These are phyloP conservation scores for Macroramphosus scolopax DNA, from an alignment of 2,797 vertebrate species.

Conservation along the genomic window DNA sequence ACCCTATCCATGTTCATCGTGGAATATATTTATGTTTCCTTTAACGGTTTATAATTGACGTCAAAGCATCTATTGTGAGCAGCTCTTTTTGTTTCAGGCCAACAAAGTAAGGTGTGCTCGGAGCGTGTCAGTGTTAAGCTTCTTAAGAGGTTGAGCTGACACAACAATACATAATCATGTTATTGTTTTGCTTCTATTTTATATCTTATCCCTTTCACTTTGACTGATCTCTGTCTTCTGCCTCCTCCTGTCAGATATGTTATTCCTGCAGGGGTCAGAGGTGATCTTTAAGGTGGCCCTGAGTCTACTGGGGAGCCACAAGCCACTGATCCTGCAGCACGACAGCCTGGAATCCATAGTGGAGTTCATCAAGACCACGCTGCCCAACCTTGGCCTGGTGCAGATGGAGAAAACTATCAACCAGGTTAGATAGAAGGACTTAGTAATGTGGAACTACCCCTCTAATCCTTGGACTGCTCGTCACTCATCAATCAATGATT, in stretches of 20 bases:
- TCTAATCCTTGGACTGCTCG: not conserved
- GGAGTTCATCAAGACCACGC: conserved; percentile 96
- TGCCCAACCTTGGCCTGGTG: conserved; percentile 94
- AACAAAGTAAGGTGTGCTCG: not conserved
- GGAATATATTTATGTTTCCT: conserved; percentile 51
- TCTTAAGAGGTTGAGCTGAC: too few species aligned
- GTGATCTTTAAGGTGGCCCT: conserved; percentile 97
- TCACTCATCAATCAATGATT: too few species aligned
- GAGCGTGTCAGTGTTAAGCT: too few species aligned
- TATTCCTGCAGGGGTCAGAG: conserved; percentile 95
- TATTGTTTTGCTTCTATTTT: too few species aligned
- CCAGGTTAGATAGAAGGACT: conserved; percentile 79
- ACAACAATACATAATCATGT: too few species aligned
- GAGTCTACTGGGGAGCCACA: conserved; percentile 94
- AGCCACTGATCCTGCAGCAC: conserved; percentile 95
- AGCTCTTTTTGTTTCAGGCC: conserved; percentile 11
- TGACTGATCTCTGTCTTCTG: not conserved
- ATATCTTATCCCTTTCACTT: too few species aligned
- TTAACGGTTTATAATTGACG: conserved; percentile 37
- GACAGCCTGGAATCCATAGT: conserved; percentile 96
- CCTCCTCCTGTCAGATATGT: conserved; percentile 83
- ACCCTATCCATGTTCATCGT: conserved; percentile 12
- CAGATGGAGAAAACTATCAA: conserved; percentile 99
- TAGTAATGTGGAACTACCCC: not conserved
- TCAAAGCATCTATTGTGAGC: conserved; percentile 35